A percentile compares a stretch with the other conserved stretches of the same genome.
These are phyloP conservation scores for Drosophila leontia DNA, from an alignment of 1,140 invertebrate species.

Conservation along the genomic window DNA sequence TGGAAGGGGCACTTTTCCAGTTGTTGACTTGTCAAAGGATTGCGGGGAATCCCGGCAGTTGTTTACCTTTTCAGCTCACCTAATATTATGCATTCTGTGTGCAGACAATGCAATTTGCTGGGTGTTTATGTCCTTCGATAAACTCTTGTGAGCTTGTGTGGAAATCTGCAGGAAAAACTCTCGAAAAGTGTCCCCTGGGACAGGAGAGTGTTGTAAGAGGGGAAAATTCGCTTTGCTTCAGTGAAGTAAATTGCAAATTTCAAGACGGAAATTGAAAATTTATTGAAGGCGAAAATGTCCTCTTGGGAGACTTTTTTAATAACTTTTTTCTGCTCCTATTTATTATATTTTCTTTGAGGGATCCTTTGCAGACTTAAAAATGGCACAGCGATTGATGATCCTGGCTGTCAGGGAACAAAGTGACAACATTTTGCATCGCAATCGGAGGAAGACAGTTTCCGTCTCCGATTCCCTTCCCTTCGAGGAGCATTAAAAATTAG, in stretches of 20 bases:
- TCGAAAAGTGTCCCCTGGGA: constrained; percentile 43
- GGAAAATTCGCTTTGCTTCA: constrained; percentile 58
- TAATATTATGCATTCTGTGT: constrained; percentile 15
- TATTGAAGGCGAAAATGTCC: constrained; percentile 58
- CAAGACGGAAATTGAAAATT: constrained; percentile 65
- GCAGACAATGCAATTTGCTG: constrained; percentile 29
- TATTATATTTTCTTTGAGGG: background rate
- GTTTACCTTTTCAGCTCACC: constrained; percentile 8
- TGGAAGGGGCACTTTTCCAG: background rate
- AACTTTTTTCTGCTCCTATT: background rate
- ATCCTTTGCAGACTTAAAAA: constrained; percentile 8
- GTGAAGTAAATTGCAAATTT: constrained; percentile 68
- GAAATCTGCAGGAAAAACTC: constrained; percentile 29
- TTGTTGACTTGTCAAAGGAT: constrained; percentile 29
- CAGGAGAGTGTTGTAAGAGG: background rate
- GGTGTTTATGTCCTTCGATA: constrained; percentile 34
- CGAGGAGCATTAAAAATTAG: constrained; percentile 62
- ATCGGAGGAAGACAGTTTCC: constrained; percentile 25
- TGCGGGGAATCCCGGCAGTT: background rate
- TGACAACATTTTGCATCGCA: constrained; percentile 58
- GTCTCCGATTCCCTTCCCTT: background rate
- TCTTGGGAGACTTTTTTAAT: constrained; percentile 4
- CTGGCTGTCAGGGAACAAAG: constrained; percentile 54
- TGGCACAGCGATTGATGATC: constrained; percentile 40
- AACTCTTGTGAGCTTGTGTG: constrained; percentile 31